Evolutionary conservation across 2,113 vertebrate genomes (phyloP), one percentile per base, ranked within the genome.

Genomic region (Neotragus moschatus): DNA sequence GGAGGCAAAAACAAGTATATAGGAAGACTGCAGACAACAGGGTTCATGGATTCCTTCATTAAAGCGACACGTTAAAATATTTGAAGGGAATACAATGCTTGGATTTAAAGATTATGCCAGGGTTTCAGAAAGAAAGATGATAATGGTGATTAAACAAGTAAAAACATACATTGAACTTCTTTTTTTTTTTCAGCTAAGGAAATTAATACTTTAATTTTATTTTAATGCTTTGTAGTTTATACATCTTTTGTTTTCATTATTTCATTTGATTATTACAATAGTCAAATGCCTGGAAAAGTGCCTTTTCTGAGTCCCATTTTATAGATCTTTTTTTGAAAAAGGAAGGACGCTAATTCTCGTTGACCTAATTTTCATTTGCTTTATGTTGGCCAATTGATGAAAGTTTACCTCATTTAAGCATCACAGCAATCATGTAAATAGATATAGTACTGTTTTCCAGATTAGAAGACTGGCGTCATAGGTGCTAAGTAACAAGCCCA

Each of bases 291-390:
- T 33, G 51, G 66, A 70, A 90, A 96, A 96, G 90, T 53, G 36
- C 9, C 91, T 97, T 93, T 96, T 79, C 63, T 56, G 36, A 97
- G 75, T 85, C 12, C 14, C n/a, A 93, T 89, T 96, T 70, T 79
- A 23, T 93, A 94, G 45, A 63, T 90, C n/a, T 70, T 39, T 70
- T 70, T 70, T 70, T 84, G 21, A 16, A 79, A 79, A 87, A 47
- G 49, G 10, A 79, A 55, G 36, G 30, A 2, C 5, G 23, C 9
- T 60, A 43, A 53, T 90, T 90, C 80, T 80, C 6, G 11, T 23
- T 33, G 36, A 75, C 73, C 14, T 33, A 61, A 61, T 61, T 61
- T 63, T 33, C 10, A 56, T 14, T 95, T 92, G 73, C 56, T 90
- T 2, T 90, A 26, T 30, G 7, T 9, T 81, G 17, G 21, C 25